Percentiles rank a stretch among this genome's conserved stretches.
Conservation (phyloP, 2,888 invertebrate genomes). For the Drosophila rellima region DNA sequence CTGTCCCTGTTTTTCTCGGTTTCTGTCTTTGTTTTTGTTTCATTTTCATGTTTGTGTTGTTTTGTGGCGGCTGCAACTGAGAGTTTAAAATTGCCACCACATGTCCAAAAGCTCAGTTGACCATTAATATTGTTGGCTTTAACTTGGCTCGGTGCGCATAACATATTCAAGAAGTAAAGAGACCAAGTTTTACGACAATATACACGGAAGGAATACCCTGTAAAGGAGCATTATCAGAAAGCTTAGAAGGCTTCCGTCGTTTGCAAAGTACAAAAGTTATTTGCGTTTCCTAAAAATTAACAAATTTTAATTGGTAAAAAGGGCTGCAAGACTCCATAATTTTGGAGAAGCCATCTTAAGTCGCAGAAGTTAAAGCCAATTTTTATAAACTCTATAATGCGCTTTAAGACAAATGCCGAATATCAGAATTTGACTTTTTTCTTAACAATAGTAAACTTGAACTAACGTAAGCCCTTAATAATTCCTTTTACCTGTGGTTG, state of each 20-base stretch:
- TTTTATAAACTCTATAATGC: too few species aligned
- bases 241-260: neutral
- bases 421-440: too few species aligned
- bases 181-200: conserved; percentile 8
- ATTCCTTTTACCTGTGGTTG: too few species aligned
- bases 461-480: too few species aligned
- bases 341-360: too few species aligned
- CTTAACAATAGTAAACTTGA: too few species aligned
- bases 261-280: too few species aligned
- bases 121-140: conserved; percentile 60
- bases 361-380: too few species aligned
- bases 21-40: conserved; percentile 27
- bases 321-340: too few species aligned
- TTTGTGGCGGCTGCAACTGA: conserved; percentile 43
- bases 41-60: conserved; percentile 22
- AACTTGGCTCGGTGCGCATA: conserved; percentile 15
- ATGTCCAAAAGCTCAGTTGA: conserved; percentile 23
- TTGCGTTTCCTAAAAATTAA: too few species aligned
- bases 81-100: conserved; percentile 47
- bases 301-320: too few species aligned
- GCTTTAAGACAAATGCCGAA: too few species aligned
- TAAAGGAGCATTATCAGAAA: neutral
- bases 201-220: conserved; percentile 20
- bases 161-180: conserved; percentile 16
- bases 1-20: conserved; percentile 12